These are phyloP conservation scores for Cephalopholis sonnerati DNA, from an alignment of 2,113 vertebrate genomes.

Conservation along the genomic window DNA sequence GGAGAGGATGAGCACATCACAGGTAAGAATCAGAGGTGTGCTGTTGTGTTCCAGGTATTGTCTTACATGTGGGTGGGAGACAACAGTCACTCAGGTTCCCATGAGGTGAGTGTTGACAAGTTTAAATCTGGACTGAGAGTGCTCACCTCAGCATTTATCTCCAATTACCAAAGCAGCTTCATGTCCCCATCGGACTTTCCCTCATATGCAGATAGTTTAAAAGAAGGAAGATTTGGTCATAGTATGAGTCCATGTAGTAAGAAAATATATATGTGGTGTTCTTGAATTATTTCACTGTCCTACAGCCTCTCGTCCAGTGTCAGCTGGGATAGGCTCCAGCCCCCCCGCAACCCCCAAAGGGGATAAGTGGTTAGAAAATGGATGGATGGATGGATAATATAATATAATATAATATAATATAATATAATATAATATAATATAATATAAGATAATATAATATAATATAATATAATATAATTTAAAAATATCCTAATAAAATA, in stretches of 20 bases:
- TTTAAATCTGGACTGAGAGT: constrained; percentile 35
- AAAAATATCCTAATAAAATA: too few relatives aligned
- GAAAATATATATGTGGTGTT: too few relatives aligned
- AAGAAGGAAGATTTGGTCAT: background rate
- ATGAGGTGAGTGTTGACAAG: constrained; percentile 24
- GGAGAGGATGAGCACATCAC: background rate
- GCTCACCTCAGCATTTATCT: constrained; percentile 68
- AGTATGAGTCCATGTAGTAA: background rate
- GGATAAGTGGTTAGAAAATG: too few relatives aligned
- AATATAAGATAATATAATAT: too few relatives aligned
- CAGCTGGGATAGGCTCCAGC: too few relatives aligned
- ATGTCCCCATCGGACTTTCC: background rate
- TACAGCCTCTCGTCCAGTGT: too few relatives aligned
- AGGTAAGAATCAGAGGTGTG: background rate
- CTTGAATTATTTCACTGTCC: background rate
- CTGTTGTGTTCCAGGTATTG: constrained; percentile 25
- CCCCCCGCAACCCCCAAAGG: too few relatives aligned
- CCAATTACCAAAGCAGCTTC: constrained; percentile 61
- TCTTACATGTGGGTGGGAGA: constrained; percentile 67
- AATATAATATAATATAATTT: too few relatives aligned
- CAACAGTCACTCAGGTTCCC: constrained; percentile 64
- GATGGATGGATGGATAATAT: too few relatives aligned
- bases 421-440: too few relatives aligned
- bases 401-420: too few relatives aligned
- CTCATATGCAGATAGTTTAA: background rate